phyloP scores from a whole-genome alignment of 1,140 invertebrate species.

The Pantala flavescens region DNA sequence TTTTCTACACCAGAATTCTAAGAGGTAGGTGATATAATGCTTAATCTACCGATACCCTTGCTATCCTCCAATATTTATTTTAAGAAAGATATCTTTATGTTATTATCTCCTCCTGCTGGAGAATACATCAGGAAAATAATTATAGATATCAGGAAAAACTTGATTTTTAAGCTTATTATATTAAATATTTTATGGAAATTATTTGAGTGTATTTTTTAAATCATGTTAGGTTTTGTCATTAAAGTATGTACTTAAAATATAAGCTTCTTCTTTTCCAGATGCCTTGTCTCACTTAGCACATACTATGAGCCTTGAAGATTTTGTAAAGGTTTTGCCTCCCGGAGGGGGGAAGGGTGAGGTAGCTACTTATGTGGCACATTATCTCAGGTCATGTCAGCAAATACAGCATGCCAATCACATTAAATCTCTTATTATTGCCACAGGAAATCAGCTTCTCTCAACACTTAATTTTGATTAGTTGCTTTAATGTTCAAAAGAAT shows the following conservation, averaged over 20 bases:
- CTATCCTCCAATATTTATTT: too few relatives aligned
- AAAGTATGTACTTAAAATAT: background rate
- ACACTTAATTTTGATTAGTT: slow-evolving; percentile 35
- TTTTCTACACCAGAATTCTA: background rate
- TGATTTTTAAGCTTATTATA: too few relatives aligned
- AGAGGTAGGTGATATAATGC: slow-evolving; percentile 3
- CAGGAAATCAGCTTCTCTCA: slow-evolving; percentile 45
- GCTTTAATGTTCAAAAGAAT: background rate
- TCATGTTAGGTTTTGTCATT: too few relatives aligned
- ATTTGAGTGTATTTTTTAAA: too few relatives aligned
- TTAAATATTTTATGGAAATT: too few relatives aligned
- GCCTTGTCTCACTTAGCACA: slow-evolving; percentile 39
- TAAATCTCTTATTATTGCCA: slow-evolving; percentile 47
- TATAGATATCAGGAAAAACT: too few relatives aligned
- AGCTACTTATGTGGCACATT: slow-evolving; percentile 26
- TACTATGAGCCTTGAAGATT: slow-evolving; percentile 37
- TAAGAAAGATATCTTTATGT: too few relatives aligned
- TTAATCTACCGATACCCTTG: too few relatives aligned
- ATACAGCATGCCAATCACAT: slow-evolving; percentile 49
- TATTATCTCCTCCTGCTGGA: too few relatives aligned
- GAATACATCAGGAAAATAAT: too few relatives aligned
- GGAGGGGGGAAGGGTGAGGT: background rate
- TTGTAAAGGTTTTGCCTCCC: slow-evolving; percentile 37
- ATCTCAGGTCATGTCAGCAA: slow-evolving; percentile 41
- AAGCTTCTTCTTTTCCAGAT: slow-evolving; percentile 29